A percentile compares a stretch with the other conserved stretches of the same genome.
Evolutionary conservation across 92 coral and sea anemone genomes (phyloP).

Genomic region (Zoanthus sansibaricus): DNA sequence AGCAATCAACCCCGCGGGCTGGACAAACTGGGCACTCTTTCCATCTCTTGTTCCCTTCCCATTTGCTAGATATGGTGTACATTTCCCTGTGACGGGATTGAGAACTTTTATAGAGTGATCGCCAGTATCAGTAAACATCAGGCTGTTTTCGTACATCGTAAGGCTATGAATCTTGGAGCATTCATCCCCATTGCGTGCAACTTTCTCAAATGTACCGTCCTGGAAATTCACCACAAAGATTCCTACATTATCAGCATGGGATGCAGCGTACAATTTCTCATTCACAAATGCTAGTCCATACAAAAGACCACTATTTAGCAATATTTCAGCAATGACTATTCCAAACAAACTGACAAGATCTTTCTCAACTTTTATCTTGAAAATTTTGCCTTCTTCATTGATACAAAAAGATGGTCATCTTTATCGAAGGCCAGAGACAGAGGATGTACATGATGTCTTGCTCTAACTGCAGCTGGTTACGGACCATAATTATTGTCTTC

Average conservation of each 20-base stretch:
- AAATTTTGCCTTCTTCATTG: conserved; percentile 36
- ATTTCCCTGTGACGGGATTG: conserved; percentile 32
- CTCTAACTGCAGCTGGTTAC: conserved; percentile 47
- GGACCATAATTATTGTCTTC: background rate
- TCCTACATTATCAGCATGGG: conserved; percentile 45
- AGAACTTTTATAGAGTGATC: conserved; percentile 24
- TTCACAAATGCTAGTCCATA: conserved; percentile 53
- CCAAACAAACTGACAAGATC: conserved; percentile 47
- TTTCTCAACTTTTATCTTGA: conserved; percentile 37
- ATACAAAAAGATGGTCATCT: conserved; percentile 35
- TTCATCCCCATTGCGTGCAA: conserved; percentile 25
- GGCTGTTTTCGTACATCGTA: conserved; percentile 6
- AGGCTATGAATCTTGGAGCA: conserved; percentile 41
- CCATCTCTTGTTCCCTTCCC: conserved; percentile 52
- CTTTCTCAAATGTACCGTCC: conserved; percentile 37
- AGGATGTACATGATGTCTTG: conserved; percentile 16
- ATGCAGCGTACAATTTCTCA: conserved; percentile 38
- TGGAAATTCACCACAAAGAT: conserved; percentile 32
- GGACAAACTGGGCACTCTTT: conserved; percentile 45
- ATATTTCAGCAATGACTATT: conserved; percentile 32
- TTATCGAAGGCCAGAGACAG: conserved; percentile 36
- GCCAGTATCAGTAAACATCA: conserved; percentile 24
- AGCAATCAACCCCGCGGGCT: conserved; percentile 42
- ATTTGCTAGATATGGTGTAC: conserved; percentile 31
- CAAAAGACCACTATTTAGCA: conserved; percentile 44